A percentile compares a stretch with the other conserved stretches of the same genome.
Conservation (phyloP, 2,888 invertebrate genomes). For the Pristionchus japonicus region DNA sequence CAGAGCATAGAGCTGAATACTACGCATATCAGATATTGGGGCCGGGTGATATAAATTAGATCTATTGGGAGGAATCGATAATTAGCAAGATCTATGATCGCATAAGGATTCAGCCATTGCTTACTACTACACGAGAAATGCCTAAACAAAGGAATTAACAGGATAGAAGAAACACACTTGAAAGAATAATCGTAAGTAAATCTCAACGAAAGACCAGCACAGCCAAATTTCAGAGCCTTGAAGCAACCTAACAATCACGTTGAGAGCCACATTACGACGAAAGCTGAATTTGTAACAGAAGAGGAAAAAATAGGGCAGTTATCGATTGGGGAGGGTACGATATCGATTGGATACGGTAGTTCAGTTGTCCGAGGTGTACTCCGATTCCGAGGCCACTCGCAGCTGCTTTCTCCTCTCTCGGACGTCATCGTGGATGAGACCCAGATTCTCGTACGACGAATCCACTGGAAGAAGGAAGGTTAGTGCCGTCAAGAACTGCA, state of each 20-base stretch:
- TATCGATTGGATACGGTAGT: slow-evolving; percentile 1
- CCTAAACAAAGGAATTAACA: not conserved
- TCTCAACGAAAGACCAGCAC: not conserved
- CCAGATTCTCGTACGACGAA: slow-evolving; percentile 73
- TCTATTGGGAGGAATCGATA: not conserved
- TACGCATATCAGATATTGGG: slow-evolving; percentile 1
- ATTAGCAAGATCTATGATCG: not conserved
- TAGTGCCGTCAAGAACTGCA: too few relatives aligned
- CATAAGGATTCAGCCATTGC: not conserved
- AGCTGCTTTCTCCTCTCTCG: slow-evolving; percentile 63
- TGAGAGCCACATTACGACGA: not conserved
- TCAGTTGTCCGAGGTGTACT: slow-evolving; percentile 25
- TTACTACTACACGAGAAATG: not conserved
- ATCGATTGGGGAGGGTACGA: not conserved
- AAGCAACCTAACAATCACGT: not conserved
- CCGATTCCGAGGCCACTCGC: slow-evolving; percentile 57
- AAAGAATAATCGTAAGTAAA: not conserved
- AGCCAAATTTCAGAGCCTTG: not conserved
- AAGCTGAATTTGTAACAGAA: not conserved
- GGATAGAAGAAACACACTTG: not conserved
- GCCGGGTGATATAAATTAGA: not conserved
- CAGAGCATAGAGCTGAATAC: not conserved
- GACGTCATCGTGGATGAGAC: slow-evolving; percentile 69
- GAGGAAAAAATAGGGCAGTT: not conserved
- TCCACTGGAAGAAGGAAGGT: slow-evolving; percentile 58